phyloP scores from a whole-genome alignment of 2,888 invertebrate species.

The Digitonthophagus gazella region DNA sequence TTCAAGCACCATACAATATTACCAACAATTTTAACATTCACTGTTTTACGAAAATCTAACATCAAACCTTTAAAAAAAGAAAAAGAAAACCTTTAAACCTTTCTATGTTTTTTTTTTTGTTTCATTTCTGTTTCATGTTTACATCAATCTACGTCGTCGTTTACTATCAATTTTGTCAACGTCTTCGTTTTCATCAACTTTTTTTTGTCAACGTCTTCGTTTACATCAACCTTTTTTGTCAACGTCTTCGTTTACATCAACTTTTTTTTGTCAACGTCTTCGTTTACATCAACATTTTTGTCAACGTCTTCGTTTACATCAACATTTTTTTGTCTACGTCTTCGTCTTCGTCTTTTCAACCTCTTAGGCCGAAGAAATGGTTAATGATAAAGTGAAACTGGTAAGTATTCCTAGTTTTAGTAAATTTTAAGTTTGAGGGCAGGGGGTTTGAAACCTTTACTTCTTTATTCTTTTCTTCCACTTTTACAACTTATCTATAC shows the following conservation, averaged over 20 bases:
- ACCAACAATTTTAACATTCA: background rate
- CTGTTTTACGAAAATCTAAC: conserved; percentile 6
- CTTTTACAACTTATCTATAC: conserved; percentile 14
- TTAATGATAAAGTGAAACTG: conserved; percentile 35
- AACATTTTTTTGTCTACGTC: too few species aligned
- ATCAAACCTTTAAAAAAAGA: background rate
- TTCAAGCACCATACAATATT: conserved; percentile 4
- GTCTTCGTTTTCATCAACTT: too few species aligned
- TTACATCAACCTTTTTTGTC: too few species aligned
- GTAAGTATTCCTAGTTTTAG: conserved; percentile 31
- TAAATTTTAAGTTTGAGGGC: background rate
- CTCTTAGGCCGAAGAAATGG: conserved; percentile 34
- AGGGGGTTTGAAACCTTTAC: conserved; percentile 5
- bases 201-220: too few species aligned
- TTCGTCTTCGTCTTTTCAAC: conserved; percentile 20
- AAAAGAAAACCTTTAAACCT: background rate
- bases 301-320: too few species aligned
- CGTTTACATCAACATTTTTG: too few species aligned
- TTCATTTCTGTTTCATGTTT: conserved; percentile 29
- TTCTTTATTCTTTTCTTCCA: conserved; percentile 15
- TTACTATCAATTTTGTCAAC: background rate
- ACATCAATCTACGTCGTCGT: conserved; percentile 15
- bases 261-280: too few species aligned
- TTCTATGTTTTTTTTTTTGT: conserved; percentile 14
- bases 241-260: too few species aligned